A percentile compares a stretch with the other conserved stretches of the same genome.
Conservation (phyloP, 2,888 invertebrate genomes). For the Ochropacha duplaris region DNA sequence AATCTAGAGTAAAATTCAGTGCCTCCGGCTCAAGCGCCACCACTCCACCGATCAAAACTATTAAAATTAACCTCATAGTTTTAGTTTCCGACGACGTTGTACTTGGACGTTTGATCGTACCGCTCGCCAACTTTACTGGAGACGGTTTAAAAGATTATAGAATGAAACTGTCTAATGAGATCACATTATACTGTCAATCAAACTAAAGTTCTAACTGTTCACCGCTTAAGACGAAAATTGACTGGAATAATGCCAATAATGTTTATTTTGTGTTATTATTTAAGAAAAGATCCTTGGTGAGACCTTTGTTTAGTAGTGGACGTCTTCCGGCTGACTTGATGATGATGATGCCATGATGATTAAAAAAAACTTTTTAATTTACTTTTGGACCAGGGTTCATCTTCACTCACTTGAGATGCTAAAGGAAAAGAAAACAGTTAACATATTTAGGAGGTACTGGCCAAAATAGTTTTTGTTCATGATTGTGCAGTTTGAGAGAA, state of each 20-base stretch:
- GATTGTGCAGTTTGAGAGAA: too few relatives aligned
- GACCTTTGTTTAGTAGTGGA: too few relatives aligned
- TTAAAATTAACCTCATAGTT: neutral
- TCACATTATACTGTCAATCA: conserved; percentile 1
- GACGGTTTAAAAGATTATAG: neutral
- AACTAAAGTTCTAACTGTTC: neutral
- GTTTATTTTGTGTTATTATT: too few relatives aligned
- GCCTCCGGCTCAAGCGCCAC: conserved; percentile 12
- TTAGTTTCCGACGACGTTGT: neutral
- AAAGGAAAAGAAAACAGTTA: too few relatives aligned
- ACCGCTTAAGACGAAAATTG: neutral
- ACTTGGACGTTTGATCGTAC: neutral
- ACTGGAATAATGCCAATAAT: neutral
- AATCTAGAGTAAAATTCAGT: conserved; percentile 39
- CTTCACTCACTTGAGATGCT: too few relatives aligned
- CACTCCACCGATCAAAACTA: neutral
- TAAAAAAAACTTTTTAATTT: too few relatives aligned
- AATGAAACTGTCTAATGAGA: neutral
- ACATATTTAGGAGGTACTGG: too few relatives aligned
- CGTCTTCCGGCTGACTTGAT: too few relatives aligned
- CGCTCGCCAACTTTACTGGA: neutral
- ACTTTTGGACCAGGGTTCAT: too few relatives aligned
- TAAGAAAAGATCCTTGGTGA: too few relatives aligned
- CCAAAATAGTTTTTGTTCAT: too few relatives aligned
- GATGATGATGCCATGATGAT: too few relatives aligned